Evolutionary conservation across 2,797 vertebrate species (phyloP), one percentile per base, ranked within the genome.

Genomic region (Premnoplex brunnescens): DNA sequence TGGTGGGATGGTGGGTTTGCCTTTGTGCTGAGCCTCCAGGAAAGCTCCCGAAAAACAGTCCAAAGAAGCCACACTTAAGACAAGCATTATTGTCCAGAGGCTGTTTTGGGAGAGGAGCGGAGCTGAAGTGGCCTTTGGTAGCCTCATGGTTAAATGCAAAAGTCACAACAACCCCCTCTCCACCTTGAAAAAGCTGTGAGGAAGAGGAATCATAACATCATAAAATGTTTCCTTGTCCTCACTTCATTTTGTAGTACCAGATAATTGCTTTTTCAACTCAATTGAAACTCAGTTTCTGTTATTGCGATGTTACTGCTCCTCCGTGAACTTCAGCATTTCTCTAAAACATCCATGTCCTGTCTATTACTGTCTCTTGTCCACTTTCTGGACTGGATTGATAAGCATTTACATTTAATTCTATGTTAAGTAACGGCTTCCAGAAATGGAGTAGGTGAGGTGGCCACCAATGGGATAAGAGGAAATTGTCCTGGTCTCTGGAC

Each of bases 211-310:
- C 21, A 15, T 48, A 81, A 22, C 46, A 78, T 77, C 76, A 56
- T 77, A 51, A 79, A 55, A 49, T 9, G 22, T 49, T 90, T 82
- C 79, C 95, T 95, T 91, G 86, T 88, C 91, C 95, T 90, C 66
- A 60, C 87, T 96, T 95, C 72, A 73, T 91, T 94, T 91, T 76
- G 6, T 80, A 80, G 88, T 66, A 82, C 71, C 78, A 68, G 74
- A 91, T 87, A 91, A 93, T 92, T 96, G 86, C 74, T 96, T 97
- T 94, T 93, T 89, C 83, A 93, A 75, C 93, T 95, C 92, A 93
- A 83, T 80, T 94, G 94, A 96, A 94, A 63, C 74, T 87, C 72
- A 13, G 44, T 72, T 68, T 73, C 79, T 56, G 69, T 88, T 91
- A 55, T 15, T 83, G 43, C 52, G 21, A 52, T 55, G 76, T 84